These are phyloP conservation scores for Chirona hameri DNA, from an alignment of 2,888 invertebrate species.

Conservation along the genomic window DNA sequence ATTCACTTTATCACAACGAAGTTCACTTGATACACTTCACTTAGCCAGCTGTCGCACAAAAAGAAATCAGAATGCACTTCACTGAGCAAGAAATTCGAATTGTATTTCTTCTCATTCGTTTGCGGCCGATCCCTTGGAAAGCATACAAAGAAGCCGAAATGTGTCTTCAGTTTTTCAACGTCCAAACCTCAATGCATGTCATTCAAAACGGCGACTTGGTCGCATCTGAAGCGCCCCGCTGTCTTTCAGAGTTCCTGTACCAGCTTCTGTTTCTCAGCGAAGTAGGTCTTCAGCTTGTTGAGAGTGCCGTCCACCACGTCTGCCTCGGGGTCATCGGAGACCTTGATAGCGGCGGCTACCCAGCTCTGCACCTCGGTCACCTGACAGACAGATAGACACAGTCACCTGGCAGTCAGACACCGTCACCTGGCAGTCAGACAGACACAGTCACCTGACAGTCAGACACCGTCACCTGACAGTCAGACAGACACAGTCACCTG, in stretches of 20 bases:
- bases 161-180: background rate
- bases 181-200: background rate
- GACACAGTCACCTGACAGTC: no score
- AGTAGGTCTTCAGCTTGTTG: constrained; percentile 27
- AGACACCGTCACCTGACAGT: no score
- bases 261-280: constrained; percentile 28
- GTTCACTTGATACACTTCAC: no score
- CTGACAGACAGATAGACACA: background rate
- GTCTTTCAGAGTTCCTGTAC: background rate
- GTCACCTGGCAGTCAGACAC: no score
- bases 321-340: background rate
- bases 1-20: no score
- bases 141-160: background rate
- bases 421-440: no score
- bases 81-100: no score
- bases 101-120: no score
- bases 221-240: background rate
- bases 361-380: constrained; percentile 26
- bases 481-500: no score
- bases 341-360: constrained; percentile 8
- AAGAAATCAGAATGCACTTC: no score
- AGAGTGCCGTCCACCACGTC: constrained; percentile 24
- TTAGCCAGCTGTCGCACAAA: no score
- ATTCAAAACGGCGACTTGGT: background rate
- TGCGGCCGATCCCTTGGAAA: no score